Evolutionary conservation across 2,888 invertebrate genomes (phyloP).

Genomic region (Limnephilus auricula): DNA sequence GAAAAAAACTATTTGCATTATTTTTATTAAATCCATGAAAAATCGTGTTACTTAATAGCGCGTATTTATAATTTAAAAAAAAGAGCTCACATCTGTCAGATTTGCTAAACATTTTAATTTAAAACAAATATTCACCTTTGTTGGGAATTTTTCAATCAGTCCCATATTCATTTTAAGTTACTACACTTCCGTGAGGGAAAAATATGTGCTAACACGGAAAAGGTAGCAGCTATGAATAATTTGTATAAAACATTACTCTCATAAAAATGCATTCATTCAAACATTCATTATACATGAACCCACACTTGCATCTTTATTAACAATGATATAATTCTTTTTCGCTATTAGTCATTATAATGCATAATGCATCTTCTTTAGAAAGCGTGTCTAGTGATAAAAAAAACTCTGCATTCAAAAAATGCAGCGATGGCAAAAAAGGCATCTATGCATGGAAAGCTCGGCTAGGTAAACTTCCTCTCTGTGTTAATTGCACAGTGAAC

Average conservation of each 20-base stretch:
- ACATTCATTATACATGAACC: neutral
- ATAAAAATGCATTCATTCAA: neutral
- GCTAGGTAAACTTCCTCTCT: slow-evolving; percentile 4
- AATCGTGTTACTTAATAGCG: too few relatives aligned
- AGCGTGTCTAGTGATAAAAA: neutral
- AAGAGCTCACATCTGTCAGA: too few relatives aligned
- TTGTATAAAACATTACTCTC: neutral
- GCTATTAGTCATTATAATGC: neutral
- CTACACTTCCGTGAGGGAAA: neutral
- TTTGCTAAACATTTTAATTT: too few relatives aligned
- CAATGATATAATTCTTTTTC: neutral
- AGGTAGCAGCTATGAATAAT: neutral
- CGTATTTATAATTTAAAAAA: too few relatives aligned
- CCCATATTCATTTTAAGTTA: too few relatives aligned
- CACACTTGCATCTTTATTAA: neutral
- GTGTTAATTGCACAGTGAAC: slow-evolving; percentile 44
- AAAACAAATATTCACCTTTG: too few relatives aligned
- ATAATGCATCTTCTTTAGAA: neutral
- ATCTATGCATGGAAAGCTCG: neutral
- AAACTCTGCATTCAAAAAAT: slow-evolving; percentile 15
- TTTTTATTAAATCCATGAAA: too few relatives aligned
- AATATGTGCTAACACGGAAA: neutral
- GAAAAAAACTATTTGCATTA: too few relatives aligned
- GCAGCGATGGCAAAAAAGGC: slow-evolving; percentile 5
- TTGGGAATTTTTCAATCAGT: too few relatives aligned